Percentiles rank a stretch among this genome's conserved stretches.
Evolutionary conservation across 2,113 vertebrate species (phyloP).

Genomic region (Macaca mulatta): DNA sequence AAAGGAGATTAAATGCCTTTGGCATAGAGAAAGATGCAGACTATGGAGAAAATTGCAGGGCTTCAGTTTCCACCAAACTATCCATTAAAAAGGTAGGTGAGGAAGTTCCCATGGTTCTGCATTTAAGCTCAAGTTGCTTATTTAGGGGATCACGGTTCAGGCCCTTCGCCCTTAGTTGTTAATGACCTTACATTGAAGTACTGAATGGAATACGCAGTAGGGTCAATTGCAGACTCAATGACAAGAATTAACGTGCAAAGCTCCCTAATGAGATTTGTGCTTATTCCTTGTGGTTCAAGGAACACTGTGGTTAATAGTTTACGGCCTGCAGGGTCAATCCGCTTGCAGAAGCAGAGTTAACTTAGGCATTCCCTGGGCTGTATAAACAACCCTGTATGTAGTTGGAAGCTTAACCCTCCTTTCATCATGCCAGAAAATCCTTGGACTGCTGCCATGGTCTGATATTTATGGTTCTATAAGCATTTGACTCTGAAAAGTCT

Average conservation of each 20-base stretch:
- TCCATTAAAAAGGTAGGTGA: conserved; percentile 18
- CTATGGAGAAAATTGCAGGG: conserved; percentile 64
- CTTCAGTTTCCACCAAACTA: conserved; percentile 42
- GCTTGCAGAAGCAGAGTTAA: neutral
- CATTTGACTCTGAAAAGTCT: conserved; percentile 50
- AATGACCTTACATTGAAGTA: conserved; percentile 62
- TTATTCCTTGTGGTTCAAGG: conserved; percentile 55
- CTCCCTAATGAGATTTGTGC: conserved; percentile 44
- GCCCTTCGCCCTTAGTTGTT: conserved; percentile 57
- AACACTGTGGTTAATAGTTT: conserved; percentile 51
- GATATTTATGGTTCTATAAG: conserved; percentile 56
- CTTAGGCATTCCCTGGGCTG: conserved; percentile 41
- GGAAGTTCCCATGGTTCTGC: conserved; percentile 20
- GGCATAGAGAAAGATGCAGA: conserved; percentile 59
- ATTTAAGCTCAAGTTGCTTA: conserved; percentile 44
- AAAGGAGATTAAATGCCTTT: conserved; percentile 60
- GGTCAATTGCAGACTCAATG: conserved; percentile 69
- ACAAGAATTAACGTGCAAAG: conserved; percentile 21
- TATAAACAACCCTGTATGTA: neutral
- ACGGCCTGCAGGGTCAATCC: conserved; percentile 23
- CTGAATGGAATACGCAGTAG: conserved; percentile 44
- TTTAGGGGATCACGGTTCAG: conserved; percentile 43
- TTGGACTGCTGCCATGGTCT: neutral
- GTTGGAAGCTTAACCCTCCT: conserved; percentile 21
- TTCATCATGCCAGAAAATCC: conserved; percentile 40